Base-by-base conservation (phyloP, 2,888 invertebrate genomes). In the Scaptomyza caliginosa region DNA sequence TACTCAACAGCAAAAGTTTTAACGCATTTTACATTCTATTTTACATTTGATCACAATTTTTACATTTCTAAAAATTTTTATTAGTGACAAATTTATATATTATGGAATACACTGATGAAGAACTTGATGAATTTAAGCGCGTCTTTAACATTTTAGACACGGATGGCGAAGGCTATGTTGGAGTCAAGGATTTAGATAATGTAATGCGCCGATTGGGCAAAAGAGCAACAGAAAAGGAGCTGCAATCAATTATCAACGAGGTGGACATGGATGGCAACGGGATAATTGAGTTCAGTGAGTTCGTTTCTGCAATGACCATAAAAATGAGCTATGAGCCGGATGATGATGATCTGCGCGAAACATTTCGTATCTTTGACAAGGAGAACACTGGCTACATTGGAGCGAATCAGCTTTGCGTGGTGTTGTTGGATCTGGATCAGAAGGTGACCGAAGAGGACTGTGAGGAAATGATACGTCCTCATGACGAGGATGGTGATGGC, bases 181-280 rank as follows among this genome's bases (percentile, higher is more conserved):
- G 30, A n/a, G n/a, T 26, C 0, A 59, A 23, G 7, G 59, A 59
- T 2, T 19, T 59, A 8, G 59, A 59, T 2, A 0, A 1, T 0
- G 23, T 26, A 4, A 16, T 62, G 6, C 38, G 28, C 0, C 8
- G 19, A 3, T 24, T 59, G 13, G 38, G 46, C 7, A 62, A 13
- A n/a, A 3, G 0, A 5, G 16, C 36, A 1, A 32, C 62, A 4
- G 59, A 59, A 10, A 60, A 46, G 21, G 46, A 59, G 2, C n/a
- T 59, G 7, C 45, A 62, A 19, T n/a, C 46, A 46, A 46, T 62
- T 24, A 39, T 59, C 39, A 59, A 21, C 39, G 46, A 60, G 19
- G 24, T 46, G n/a, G 59, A 59, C 21, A n/a, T 24, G 30, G 24
- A 59, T n/a, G 59, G 59, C 19, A 59, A 59, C 10, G 59, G 59